Evolutionary conservation across 2,888 invertebrate species (phyloP).

Genomic region (Metalampra italica): DNA sequence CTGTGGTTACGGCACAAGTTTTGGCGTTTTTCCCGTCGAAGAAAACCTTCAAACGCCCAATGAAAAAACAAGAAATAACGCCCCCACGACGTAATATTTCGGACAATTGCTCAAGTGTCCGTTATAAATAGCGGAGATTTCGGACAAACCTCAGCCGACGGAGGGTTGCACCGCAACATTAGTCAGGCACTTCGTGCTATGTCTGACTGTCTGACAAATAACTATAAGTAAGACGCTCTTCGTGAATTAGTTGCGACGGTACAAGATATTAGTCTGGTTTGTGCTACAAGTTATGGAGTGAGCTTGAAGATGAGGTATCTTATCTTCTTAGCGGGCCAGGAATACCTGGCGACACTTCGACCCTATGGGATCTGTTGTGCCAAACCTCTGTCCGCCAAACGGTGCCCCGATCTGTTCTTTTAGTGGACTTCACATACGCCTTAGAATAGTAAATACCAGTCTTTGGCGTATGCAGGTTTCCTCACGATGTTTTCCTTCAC

Average conservation of each 20-base stretch:
- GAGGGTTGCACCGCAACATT: slow-evolving; percentile 29
- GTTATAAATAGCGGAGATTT: slow-evolving; percentile 19
- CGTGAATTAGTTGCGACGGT: background rate
- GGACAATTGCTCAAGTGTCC: background rate
- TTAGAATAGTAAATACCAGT: too few species aligned
- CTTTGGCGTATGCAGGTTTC: too few species aligned
- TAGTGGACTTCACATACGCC: too few species aligned
- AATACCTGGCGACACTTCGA: too few species aligned
- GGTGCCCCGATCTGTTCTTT: too few species aligned
- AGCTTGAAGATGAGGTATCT: too few species aligned
- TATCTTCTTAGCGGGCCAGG: too few species aligned
- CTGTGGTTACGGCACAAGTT: too few species aligned
- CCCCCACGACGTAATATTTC: background rate
- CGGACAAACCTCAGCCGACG: slow-evolving; percentile 20
- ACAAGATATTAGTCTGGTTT: background rate
- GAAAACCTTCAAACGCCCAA: background rate
- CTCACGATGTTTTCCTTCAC: too few species aligned
- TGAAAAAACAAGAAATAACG: background rate
- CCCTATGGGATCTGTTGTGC: too few species aligned
- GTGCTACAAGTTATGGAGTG: background rate
- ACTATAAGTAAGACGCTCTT: background rate
- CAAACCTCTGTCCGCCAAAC: too few species aligned
- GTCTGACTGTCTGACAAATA: slow-evolving; percentile 4
- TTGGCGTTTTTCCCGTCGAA: too few species aligned
- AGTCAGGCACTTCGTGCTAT: slow-evolving; percentile 25